phyloP scores from a whole-genome alignment of 2,797 vertebrate genomes.

The Parauchenoglanis ngamensis region DNA sequence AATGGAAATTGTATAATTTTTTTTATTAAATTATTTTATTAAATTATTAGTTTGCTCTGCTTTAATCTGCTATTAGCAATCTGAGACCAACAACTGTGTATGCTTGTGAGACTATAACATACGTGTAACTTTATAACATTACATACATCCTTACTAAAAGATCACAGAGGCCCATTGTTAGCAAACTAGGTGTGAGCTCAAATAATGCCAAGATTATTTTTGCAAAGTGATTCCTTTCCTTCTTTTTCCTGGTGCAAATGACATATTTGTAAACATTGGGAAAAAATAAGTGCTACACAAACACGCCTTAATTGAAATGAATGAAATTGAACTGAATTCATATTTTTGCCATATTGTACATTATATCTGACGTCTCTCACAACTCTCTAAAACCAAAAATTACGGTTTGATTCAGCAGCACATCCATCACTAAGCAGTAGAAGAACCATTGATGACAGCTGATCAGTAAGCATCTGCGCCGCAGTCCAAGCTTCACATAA shows the following conservation, averaged over 20 bases:
- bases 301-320: neutral
- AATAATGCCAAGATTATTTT: neutral
- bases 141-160: neutral
- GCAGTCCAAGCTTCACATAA: conserved; percentile 17
- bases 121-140: neutral
- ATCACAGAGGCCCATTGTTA: neutral
- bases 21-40: too few species aligned
- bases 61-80: neutral
- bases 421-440: neutral
- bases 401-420: neutral
- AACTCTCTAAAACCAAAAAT: neutral
- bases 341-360: neutral
- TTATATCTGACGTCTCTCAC: neutral
- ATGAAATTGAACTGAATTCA: neutral
- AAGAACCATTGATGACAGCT: conserved; percentile 29
- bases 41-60: too few species aligned
- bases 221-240: neutral
- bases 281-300: neutral
- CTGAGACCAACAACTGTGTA: too few species aligned
- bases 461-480: conserved; percentile 49
- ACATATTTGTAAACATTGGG: neutral
- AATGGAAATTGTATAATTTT: neutral
- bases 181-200: neutral
- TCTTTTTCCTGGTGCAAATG: neutral
- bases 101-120: neutral